These are phyloP conservation scores for Agrotis ipsilon DNA, from an alignment of 2,888 invertebrate species.

Conservation along the genomic window DNA sequence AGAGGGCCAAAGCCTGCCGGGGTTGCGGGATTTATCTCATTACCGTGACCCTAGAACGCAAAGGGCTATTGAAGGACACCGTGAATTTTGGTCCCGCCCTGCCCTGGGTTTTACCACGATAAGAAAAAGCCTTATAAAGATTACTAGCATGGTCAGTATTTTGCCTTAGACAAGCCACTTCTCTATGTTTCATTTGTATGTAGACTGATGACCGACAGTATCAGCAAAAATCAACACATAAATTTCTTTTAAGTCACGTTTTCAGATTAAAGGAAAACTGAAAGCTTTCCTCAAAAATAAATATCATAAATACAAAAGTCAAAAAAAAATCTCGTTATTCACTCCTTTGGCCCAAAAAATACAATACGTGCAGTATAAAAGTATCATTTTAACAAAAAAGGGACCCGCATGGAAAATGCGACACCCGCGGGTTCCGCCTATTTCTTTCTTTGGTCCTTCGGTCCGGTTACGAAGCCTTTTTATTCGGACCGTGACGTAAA, in stretches of 20 bases:
- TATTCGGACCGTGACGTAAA: conserved; percentile 60
- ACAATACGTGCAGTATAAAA: conserved; percentile 50
- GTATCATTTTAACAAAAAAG: conserved; percentile 59
- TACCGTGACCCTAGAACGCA: too few species aligned
- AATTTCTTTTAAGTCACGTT: not conserved
- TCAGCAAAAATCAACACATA: not conserved
- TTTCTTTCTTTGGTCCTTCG: conserved; percentile 54
- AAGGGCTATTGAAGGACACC: too few species aligned
- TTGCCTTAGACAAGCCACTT: too few species aligned
- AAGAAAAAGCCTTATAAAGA: too few species aligned
- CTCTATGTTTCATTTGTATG: not conserved
- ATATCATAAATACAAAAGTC: conserved; percentile 6
- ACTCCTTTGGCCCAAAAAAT: conserved; percentile 42
- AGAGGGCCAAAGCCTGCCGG: too few species aligned
- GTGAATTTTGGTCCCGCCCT: too few species aligned
- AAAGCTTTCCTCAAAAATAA: conserved; percentile 1
- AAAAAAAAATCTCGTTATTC: conserved; percentile 37
- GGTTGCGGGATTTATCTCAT: too few species aligned
- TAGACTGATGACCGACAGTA: not conserved
- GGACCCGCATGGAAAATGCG: conserved; percentile 31
- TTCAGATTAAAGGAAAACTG: not conserved
- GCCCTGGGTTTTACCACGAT: too few species aligned
- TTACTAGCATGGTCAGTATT: too few species aligned
- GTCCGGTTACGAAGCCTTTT: conserved; percentile 54
- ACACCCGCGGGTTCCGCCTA: conserved; percentile 43